These are phyloP conservation scores for Pachyrhynchus sulphureomaculatus DNA, from an alignment of 1,140 invertebrate genomes.

Conservation along the genomic window DNA sequence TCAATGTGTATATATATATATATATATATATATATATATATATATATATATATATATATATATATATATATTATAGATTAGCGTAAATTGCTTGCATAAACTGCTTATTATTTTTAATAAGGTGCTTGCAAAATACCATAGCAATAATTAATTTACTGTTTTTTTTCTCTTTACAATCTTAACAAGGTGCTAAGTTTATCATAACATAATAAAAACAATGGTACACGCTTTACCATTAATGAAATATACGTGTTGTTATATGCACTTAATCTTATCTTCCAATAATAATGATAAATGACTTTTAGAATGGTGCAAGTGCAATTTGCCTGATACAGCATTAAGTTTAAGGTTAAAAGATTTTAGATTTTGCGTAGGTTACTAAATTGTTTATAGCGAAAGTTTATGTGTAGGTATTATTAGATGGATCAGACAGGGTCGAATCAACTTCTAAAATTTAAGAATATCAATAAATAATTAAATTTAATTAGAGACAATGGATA, in stretches of 20 bases:
- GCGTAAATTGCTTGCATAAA: no score
- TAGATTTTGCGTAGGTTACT: constrained; percentile 25
- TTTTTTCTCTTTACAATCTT: no score
- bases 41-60: no score
- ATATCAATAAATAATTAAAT: no score
- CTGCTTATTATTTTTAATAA: no score
- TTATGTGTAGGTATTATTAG: constrained; percentile 21
- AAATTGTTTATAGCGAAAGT: constrained; percentile 32
- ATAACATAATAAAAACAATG: constrained; percentile 20
- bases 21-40: no score
- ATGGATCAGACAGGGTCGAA: constrained; percentile 7
- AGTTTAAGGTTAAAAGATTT: constrained; percentile 18
- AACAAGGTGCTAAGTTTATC: constrained; percentile 11
- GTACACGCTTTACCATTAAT: constrained; percentile 6
- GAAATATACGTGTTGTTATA: constrained; percentile 18
- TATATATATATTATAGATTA: no score
- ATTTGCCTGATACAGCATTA: constrained; percentile 17
- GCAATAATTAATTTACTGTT: no score
- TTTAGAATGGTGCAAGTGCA: constrained; percentile 24
- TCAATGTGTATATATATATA: no score
- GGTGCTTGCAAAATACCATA: no score
- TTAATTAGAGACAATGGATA: no score
- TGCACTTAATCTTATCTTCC: constrained; percentile 22
- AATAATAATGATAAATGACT: constrained; percentile 24
- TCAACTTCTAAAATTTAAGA: not conserved